These are phyloP conservation scores for Chrysina gloriosa DNA, from an alignment of 2,888 invertebrate genomes.

Conservation along the genomic window DNA sequence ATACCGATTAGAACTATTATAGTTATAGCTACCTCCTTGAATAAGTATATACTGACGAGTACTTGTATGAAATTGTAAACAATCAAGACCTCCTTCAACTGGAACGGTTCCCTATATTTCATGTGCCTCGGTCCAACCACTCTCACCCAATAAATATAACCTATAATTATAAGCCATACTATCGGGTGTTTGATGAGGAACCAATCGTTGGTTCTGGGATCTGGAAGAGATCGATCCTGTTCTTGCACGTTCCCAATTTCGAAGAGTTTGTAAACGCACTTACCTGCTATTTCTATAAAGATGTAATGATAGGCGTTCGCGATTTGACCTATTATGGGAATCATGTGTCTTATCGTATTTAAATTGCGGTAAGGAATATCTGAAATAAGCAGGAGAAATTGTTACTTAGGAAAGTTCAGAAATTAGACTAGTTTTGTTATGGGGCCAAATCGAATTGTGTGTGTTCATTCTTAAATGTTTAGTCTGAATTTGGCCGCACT, in stretches of 20 bases:
- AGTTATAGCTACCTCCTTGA: neutral
- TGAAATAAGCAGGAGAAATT: no score
- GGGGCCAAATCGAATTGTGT: no score
- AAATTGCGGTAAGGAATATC: no score
- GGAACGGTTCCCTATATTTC: constrained; percentile 86
- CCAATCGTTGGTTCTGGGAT: constrained; percentile 75
- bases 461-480: no score
- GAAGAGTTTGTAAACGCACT: neutral
- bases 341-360: neutral
- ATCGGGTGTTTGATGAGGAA: constrained; percentile 79
- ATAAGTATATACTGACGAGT: constrained; percentile 67
- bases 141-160: constrained; percentile 80
- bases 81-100: constrained; percentile 81
- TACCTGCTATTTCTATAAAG: neutral
- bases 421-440: no score
- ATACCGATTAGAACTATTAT: no score
- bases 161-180: constrained; percentile 72
- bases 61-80: constrained; percentile 93
- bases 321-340: neutral
- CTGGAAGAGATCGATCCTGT: constrained; percentile 66
- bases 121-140: constrained; percentile 88
- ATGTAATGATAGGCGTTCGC: neutral
- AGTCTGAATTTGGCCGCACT: no score
- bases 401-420: no score
- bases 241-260: no score